A percentile compares a stretch with the other conserved stretches of the same genome.
phyloP scores from a whole-genome alignment of 2,113 vertebrate species.

The Leuciscus idus region DNA sequence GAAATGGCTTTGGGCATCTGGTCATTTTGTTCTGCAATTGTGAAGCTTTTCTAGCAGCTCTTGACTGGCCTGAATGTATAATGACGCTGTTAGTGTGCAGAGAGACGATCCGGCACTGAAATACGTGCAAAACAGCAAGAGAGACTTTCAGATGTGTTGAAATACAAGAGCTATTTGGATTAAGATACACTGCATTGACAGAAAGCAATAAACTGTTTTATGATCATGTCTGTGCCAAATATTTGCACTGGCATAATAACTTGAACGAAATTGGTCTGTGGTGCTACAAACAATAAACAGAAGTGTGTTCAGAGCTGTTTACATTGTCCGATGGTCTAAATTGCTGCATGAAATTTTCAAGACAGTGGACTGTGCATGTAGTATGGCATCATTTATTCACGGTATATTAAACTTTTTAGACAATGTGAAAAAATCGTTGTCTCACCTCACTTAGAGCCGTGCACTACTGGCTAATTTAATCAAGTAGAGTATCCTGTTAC shows the following conservation, averaged over 20 bases:
- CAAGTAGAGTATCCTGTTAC: conserved; percentile 19
- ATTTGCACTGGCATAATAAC: conserved; percentile 22
- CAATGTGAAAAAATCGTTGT: background rate
- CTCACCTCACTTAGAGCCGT: background rate
- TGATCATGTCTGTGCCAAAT: background rate
- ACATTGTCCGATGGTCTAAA: background rate
- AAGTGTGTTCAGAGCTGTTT: background rate
- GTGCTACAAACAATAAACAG: background rate
- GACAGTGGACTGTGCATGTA: background rate
- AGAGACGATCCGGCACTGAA: background rate
- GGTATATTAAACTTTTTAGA: background rate
- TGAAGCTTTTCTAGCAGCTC: conserved; percentile 38
- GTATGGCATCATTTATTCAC: background rate
- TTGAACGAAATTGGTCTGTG: background rate
- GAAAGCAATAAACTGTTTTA: background rate
- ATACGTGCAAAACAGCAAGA: background rate
- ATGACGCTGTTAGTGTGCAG: conserved; percentile 19
- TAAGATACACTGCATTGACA: background rate
- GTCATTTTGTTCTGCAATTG: conserved; percentile 17
- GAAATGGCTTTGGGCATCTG: conserved; percentile 34
- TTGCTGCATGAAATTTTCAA: background rate
- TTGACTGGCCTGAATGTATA: conserved; percentile 32
- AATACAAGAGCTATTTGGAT: conserved; percentile 13
- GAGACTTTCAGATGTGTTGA: background rate
- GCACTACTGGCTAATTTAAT: conserved; percentile 3